Conservation (phyloP, 2,113 vertebrate species). For the Fulica atra region DNA sequence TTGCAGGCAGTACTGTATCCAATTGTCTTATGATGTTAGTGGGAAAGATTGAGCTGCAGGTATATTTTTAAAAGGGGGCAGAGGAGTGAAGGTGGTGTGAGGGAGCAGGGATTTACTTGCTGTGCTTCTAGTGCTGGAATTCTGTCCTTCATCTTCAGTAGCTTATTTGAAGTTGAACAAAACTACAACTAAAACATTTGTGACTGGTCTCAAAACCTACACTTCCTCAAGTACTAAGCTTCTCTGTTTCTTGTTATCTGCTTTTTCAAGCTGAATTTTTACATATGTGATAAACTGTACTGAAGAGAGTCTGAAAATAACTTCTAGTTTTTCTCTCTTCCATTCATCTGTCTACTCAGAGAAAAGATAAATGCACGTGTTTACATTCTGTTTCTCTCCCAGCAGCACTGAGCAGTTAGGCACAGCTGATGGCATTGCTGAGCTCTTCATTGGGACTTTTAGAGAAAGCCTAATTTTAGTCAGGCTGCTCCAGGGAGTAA, state of each 20-base stretch:
- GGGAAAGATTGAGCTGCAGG: not conserved
- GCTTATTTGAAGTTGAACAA: not conserved
- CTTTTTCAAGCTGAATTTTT: constrained; percentile 16
- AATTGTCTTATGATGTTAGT: not conserved
- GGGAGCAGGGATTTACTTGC: not conserved
- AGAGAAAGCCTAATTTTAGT: not conserved
- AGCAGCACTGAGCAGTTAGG: not conserved
- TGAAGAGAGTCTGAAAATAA: constrained; percentile 23
- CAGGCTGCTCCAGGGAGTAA: not conserved
- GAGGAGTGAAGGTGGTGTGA: not conserved
- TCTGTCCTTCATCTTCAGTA: not conserved
- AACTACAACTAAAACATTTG: not conserved
- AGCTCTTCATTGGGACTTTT: not conserved
- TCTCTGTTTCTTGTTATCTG: not conserved
- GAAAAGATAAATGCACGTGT: not conserved
- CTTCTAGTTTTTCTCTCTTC: not conserved
- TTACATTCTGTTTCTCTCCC: not conserved
- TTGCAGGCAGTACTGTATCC: not conserved
- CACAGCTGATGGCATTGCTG: not conserved
- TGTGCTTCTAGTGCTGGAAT: not conserved
- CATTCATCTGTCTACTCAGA: not conserved
- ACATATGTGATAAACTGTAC: not conserved
- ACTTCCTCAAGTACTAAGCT: not conserved
- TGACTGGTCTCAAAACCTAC: not conserved
- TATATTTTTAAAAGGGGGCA: not conserved